Percentiles rank a stretch among this genome's conserved stretches.
These are phyloP conservation scores for Machimus atricapillus DNA, from an alignment of 2,888 invertebrate genomes.

Conservation along the genomic window DNA sequence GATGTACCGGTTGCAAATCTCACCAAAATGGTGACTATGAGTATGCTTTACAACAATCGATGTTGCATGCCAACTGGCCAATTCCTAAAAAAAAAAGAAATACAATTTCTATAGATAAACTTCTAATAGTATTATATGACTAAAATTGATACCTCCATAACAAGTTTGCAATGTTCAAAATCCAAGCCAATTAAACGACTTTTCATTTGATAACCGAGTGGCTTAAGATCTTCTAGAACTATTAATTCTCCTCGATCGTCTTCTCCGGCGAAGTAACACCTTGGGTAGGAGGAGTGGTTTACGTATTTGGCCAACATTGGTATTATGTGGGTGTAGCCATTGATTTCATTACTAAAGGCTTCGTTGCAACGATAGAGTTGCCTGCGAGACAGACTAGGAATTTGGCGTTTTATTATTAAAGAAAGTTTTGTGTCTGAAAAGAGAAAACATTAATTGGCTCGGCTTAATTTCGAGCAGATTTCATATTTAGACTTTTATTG, in stretches of 20 bases:
- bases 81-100: slow-evolving; percentile 51
- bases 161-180: slow-evolving; percentile 55
- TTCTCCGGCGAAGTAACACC: slow-evolving; percentile 55
- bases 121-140: slow-evolving; percentile 7
- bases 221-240: slow-evolving; percentile 57
- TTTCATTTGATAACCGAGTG: slow-evolving; percentile 55
- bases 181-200: slow-evolving; percentile 56
- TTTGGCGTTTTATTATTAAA: slow-evolving; percentile 59
- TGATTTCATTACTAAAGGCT: slow-evolving; percentile 59
- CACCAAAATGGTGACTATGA: slow-evolving; percentile 50
- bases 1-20: slow-evolving; percentile 51
- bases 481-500: background rate
- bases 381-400: slow-evolving; percentile 56
- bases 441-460: background rate
- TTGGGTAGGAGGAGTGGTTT: slow-evolving; percentile 51
- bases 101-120: background rate
- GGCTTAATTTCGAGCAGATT: background rate
- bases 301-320: slow-evolving; percentile 54
- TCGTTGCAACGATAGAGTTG: slow-evolving; percentile 58
- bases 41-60: slow-evolving; percentile 56
- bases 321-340: slow-evolving; percentile 56
- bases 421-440: slow-evolving; percentile 47
- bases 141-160: slow-evolving; percentile 54
- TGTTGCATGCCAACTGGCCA: slow-evolving; percentile 58
- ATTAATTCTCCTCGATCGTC: slow-evolving; percentile 55